Evolutionary conservation across 2,797 vertebrate species (phyloP).

Genomic region (Trachurus trachurus): DNA sequence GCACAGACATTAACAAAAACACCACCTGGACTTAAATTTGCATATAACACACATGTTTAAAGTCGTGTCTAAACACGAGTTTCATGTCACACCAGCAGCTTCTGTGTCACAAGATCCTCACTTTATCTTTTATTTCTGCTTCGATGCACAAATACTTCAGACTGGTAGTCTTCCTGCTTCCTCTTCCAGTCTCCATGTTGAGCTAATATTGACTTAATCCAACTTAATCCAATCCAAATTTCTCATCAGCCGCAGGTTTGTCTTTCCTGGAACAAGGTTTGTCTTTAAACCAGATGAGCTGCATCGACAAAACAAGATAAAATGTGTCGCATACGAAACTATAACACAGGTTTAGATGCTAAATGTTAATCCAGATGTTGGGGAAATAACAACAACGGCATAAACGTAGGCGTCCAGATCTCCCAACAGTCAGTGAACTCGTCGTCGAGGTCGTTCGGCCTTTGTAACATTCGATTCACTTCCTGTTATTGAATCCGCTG

Average conservation of each 20-base stretch:
- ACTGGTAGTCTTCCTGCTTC: not conserved
- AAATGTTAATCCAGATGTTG: too few species aligned
- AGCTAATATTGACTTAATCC: not conserved
- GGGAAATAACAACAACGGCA: too few species aligned
- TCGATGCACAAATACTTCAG: not conserved
- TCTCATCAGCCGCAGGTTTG: not conserved
- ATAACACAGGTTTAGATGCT: too few species aligned
- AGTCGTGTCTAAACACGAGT: not conserved
- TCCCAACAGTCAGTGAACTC: not conserved
- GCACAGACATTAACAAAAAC: not conserved
- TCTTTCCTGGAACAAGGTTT: not conserved
- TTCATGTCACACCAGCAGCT: not conserved
- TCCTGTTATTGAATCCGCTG: constrained; percentile 24
- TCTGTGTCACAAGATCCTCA: not conserved
- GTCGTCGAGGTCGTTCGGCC: not conserved
- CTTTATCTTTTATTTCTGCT: not conserved
- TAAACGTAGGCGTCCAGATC: not conserved
- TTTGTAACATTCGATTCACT: constrained; percentile 9
- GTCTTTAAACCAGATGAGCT: not conserved
- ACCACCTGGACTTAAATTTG: not conserved
- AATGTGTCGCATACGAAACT: too few species aligned
- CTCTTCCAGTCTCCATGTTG: not conserved
- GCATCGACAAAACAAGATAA: too few species aligned
- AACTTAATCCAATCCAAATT: not conserved
- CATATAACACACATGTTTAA: not conserved